Base-by-base conservation (phyloP, 1,140 invertebrate species). In the Penaeus japonicus region DNA sequence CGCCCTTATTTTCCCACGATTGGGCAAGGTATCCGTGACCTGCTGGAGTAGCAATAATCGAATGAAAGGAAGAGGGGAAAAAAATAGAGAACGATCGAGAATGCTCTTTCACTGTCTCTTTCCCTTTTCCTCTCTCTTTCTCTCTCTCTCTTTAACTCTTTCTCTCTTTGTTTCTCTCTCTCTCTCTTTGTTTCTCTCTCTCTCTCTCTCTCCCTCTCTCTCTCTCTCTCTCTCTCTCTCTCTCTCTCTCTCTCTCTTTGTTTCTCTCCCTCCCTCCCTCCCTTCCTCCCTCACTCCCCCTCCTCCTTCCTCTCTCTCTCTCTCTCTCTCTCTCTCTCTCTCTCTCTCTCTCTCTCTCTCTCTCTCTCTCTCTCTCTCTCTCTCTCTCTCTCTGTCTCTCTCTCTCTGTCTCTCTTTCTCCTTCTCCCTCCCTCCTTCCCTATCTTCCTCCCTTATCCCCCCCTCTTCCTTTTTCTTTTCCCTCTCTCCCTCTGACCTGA, bases 201-300 rank as follows among this genome's bases (percentile, higher is more conserved):
- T 70, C 65, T 70, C 65, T 70, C 65, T 70, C 65, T 70, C 65
- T 70, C 65, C 24, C 65, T 70, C 65, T 70, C 65, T 70, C 65
- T 70, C 65, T 70, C 65, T 70, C 65, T 70, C 65, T 70, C 65
- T 70, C 65, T 70, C 65, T n/a, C 62, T 70, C 62, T 70, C 62
- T 70, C 62, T 70, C 62, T 70, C 62, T 70, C 62, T 70, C 62
- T 22, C 62, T 17, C 62, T 17, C 62, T 17, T 22, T 17, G 15
- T n/a, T 22, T 20, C 62, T 20, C 62, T 20, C 62, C 2, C 62
- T 20, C 62, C 2, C 62, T 20, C 62, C 2, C 62, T 20, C 62
- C 2, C 62, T 20, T 22, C 2, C 65, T 70, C 65, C 2, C 65
- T 27, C 65, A 1, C 65, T 30, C 65, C 22, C 4, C 7, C 32